These are phyloP conservation scores for Pandemis corylana DNA, from an alignment of 2,888 invertebrate species.

Conservation along the genomic window DNA sequence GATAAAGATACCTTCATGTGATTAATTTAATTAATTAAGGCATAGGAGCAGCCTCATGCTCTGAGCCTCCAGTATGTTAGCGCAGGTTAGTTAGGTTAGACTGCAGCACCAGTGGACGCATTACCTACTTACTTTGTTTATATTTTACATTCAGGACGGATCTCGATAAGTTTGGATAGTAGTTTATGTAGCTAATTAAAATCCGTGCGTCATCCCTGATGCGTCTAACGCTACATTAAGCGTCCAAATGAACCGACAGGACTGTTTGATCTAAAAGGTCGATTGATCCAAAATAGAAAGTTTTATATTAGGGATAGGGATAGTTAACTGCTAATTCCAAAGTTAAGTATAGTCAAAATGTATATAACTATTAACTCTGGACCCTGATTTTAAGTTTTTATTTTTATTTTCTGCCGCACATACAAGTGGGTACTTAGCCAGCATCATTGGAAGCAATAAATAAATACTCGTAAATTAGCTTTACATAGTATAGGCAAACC, in stretches of 20 bases:
- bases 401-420: too few relatives aligned
- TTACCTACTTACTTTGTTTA: not conserved
- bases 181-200: conserved; percentile 18
- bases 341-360: too few relatives aligned
- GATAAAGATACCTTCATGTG: not conserved
- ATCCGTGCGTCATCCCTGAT: conserved; percentile 27
- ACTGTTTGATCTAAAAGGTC: not conserved
- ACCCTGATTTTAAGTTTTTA: too few relatives aligned
- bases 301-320: too few relatives aligned
- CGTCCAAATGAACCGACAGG: not conserved
- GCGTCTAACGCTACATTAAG: conserved; percentile 11
- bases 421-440: not conserved
- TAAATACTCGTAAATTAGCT: not conserved
- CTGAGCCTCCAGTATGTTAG: not conserved
- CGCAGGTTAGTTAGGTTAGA: not conserved
- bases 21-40: not conserved
- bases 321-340: too few relatives aligned
- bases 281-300: conserved; percentile 1
- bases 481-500: not conserved
- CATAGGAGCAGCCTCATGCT: not conserved
- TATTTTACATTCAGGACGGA: not conserved
- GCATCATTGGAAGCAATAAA: not conserved
- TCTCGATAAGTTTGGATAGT: conserved; percentile 8
- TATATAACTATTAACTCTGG: too few relatives aligned
- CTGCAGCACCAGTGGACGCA: not conserved